phyloP scores from a whole-genome alignment of 2,113 vertebrate genomes.

The Ancistrus triradiatus region DNA sequence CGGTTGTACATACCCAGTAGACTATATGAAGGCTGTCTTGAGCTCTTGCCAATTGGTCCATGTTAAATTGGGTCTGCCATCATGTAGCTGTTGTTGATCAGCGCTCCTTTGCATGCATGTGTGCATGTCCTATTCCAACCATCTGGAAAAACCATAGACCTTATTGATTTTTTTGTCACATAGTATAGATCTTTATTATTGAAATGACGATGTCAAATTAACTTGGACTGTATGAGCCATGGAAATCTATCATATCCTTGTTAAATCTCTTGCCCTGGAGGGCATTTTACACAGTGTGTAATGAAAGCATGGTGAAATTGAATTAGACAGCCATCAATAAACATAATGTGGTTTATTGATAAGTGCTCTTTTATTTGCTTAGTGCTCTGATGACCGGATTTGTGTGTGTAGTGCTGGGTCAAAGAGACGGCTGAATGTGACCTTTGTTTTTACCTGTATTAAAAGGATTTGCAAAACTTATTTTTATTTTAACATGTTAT shows the following conservation, averaged over 20 bases:
- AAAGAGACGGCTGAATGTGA: constrained; percentile 15
- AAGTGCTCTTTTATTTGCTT: constrained; percentile 33
- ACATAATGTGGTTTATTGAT: constrained; percentile 49
- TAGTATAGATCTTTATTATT: constrained; percentile 22
- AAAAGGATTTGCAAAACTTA: too few species aligned
- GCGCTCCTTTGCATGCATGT: background rate
- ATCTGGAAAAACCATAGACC: background rate
- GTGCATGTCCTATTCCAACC: constrained; percentile 33
- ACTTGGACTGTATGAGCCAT: constrained; percentile 35
- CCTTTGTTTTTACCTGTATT: background rate
- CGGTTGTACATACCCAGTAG: too few species aligned
- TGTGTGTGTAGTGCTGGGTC: constrained; percentile 26
- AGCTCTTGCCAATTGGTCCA: too few species aligned
- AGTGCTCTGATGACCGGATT: background rate
- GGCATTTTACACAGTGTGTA: constrained; percentile 24
- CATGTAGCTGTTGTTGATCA: background rate
- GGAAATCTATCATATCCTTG: constrained; percentile 44
- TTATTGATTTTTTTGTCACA: constrained; percentile 40
- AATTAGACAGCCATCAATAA: constrained; percentile 50
- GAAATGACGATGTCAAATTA: constrained; percentile 28
- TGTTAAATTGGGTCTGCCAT: background rate
- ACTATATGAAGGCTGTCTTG: too few species aligned
- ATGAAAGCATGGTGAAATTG: constrained; percentile 47
- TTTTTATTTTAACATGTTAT: too few species aligned
- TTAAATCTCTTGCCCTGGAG: constrained; percentile 40